phyloP scores from a whole-genome alignment of 2,888 invertebrate species.

The Amblyjoppa proteus region DNA sequence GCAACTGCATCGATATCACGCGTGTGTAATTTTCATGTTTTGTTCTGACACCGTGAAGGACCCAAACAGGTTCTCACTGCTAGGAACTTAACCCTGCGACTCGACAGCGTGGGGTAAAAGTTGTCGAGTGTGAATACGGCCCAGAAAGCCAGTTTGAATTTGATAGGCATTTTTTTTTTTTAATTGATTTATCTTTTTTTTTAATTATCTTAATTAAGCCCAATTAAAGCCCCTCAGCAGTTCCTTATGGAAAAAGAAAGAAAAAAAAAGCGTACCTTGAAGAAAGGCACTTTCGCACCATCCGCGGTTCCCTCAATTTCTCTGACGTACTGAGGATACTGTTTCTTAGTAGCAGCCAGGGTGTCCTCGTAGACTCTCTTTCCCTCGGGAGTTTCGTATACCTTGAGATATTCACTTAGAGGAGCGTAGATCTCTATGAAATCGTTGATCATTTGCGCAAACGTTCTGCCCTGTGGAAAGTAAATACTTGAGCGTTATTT shows the following conservation, averaged over 20 bases:
- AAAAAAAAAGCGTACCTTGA: constrained; percentile 88
- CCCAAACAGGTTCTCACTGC: constrained; percentile 10
- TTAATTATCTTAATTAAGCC: too few relatives aligned
- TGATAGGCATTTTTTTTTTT: too few relatives aligned
- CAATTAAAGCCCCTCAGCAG: too few relatives aligned
- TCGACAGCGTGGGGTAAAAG: not conserved
- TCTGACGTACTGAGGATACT: constrained; percentile 93
- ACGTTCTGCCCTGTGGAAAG: constrained; percentile 90
- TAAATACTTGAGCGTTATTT: constrained; percentile 33
- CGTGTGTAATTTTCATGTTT: constrained; percentile 39
- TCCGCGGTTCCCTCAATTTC: constrained; percentile 95
- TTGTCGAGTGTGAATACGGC: not conserved
- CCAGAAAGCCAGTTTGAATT: not conserved
- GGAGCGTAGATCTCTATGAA: constrained; percentile 88
- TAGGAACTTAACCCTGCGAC: constrained; percentile 12
- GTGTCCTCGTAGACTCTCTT: constrained; percentile 91
- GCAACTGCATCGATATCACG: constrained; percentile 21
- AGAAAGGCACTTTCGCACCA: constrained; percentile 93
- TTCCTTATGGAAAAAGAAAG: not conserved
- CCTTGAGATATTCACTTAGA: constrained; percentile 90
- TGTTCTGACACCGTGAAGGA: constrained; percentile 2
- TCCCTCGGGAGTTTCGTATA: constrained; percentile 91
- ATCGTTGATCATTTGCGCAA: constrained; percentile 90
- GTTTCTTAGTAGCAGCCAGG: constrained; percentile 88
- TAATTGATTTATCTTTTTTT: too few relatives aligned